Evolutionary conservation across 1,140 invertebrate genomes (phyloP), one percentile per base, ranked within the genome.

Genomic region (Lucilia cuprina): DNA sequence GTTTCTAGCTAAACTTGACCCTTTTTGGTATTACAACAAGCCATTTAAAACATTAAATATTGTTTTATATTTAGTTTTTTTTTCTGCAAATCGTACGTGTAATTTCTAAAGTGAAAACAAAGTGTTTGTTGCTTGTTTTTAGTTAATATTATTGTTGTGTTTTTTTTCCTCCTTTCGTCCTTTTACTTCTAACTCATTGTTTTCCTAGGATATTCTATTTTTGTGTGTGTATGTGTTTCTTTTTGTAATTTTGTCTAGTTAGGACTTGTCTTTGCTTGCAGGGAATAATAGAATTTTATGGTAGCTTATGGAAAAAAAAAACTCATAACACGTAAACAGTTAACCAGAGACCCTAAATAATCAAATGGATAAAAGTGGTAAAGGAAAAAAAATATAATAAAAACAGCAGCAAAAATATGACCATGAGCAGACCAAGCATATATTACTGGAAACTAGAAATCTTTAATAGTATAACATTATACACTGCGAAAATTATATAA

Each of bases 41-140:
- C 19, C 65, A 70, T 70, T 70, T 70, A 70, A n/a, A 70, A 70
- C 65, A 70, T 70, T 70, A 70, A 70, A 70, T 70, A 70, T 70
- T 19, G 19, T 25, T 70, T 70, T 60, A 60, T 60, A 0, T 17
- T n/a, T 60, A n/a, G 5, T 60, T n/a, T 60, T n/a, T 60, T n/a
- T 60, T 25, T 19, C 5, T 70, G 5, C 65, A 10, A 70, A 70
- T 19, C 65, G 65, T 70, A 70, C 65, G 65, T 70, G 65, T 70
- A 21, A 70, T 70, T 70, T 70, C 65, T 70, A 70, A 70, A 70
- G n/a, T 19, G 65, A 70, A 70, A 70, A 70, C 65, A 70, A 70
- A 70, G 65, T 70, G 65, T 70, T 60, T 17, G 7, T 41, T 17
- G 55, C 55, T 60, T 60, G 55, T 60, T 60, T 17, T 60, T 41